Conservation (phyloP, 2,797 vertebrate species). For the Myiotriccus ornatus region DNA sequence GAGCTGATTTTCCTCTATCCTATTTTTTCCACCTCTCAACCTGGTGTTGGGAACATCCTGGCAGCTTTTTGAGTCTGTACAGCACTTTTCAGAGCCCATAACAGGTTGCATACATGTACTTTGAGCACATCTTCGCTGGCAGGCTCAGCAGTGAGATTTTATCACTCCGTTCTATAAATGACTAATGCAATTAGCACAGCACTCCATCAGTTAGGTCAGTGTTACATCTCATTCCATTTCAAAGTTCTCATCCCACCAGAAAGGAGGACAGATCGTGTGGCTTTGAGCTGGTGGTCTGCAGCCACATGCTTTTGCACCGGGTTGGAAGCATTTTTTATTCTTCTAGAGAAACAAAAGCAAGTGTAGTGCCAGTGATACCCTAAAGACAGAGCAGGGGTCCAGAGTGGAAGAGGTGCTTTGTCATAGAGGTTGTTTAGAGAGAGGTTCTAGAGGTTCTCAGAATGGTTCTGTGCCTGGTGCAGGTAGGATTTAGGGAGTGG, state of each 20-base stretch:
- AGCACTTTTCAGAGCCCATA: neutral
- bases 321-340: neutral
- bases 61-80: neutral
- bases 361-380: neutral
- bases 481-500: neutral
- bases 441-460: neutral
- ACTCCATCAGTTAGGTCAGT: neutral
- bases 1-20: neutral
- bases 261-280: neutral
- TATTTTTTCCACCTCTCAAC: neutral
- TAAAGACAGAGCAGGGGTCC: neutral
- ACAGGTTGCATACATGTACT: accelerated
- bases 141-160: neutral
- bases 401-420: neutral
- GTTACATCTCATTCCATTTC: neutral
- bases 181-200: neutral
- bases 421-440: neutral
- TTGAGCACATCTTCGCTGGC: neutral
- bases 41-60: accelerated
- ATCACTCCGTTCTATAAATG: neutral
- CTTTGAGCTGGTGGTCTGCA: neutral
- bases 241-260: neutral
- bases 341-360: neutral
- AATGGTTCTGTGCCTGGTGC: neutral
- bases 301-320: neutral